phyloP scores from a whole-genome alignment of 2,797 vertebrate species.

The Sebastes ruberrimus region DNA sequence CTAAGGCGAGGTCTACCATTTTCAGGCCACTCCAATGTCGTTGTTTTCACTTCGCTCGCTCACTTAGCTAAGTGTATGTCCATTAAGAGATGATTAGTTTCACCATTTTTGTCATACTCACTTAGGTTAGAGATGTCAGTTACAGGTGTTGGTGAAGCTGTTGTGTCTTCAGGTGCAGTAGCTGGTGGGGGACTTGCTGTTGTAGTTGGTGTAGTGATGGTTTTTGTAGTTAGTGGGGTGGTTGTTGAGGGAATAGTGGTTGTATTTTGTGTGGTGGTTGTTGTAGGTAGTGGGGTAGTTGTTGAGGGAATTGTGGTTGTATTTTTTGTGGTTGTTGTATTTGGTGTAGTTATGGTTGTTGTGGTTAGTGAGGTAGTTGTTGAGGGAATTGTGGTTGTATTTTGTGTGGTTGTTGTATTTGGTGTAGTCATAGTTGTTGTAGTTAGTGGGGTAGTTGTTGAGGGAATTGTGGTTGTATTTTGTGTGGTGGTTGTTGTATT shows the following conservation, averaged over 20 bases:
- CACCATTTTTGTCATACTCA: not conserved
- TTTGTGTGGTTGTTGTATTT: not conserved
- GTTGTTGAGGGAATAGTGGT: not conserved
- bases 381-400: not conserved
- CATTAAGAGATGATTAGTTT: too few species aligned
- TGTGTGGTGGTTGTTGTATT: not conserved
- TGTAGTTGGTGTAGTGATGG: not conserved
- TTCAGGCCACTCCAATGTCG: not conserved
- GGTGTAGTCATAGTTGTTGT: not conserved
- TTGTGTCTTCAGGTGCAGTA: not conserved
- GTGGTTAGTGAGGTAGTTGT: not conserved
- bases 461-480: not conserved
- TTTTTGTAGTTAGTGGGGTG: not conserved
- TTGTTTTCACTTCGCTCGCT: too few species aligned
- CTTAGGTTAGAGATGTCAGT: not conserved
- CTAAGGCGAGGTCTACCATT: not conserved
- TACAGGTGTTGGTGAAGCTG: not conserved
- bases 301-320: accelerated
- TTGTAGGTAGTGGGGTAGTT: not conserved
- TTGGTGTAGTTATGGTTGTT: too few species aligned
- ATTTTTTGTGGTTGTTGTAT: too few species aligned
- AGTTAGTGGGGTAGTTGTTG: too few species aligned
- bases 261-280: not conserved
- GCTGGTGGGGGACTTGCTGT: not conserved
- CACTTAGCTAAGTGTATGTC: too few species aligned